Conservation (phyloP, 1,140 invertebrate species). For the Kradibia gibbosae region DNA sequence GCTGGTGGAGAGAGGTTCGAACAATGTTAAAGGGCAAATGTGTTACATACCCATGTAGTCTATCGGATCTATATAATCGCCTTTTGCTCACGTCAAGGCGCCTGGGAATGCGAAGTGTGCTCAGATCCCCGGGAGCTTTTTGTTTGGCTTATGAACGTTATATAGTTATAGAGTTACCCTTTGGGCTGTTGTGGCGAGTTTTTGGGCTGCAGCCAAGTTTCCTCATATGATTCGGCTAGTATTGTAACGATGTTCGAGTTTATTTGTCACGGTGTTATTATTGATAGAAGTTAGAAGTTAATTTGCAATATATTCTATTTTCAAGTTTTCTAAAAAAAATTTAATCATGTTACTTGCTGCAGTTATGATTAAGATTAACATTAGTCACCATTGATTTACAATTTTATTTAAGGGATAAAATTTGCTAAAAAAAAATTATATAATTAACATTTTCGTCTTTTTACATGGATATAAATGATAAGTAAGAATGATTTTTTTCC, state of each 20-base stretch:
- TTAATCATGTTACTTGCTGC: not conserved
- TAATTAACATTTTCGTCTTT: no score
- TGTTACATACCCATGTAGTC: not conserved
- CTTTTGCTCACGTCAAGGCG: constrained; percentile 17
- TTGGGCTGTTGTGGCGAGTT: not conserved
- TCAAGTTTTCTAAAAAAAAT: not conserved
- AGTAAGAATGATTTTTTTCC: no score
- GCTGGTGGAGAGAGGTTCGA: not conserved
- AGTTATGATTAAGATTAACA: no score
- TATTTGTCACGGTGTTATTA: constrained; percentile 14
- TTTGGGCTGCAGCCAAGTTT: not conserved
- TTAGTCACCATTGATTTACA: no score
- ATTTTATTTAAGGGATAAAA: no score
- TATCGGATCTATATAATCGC: constrained; percentile 16
- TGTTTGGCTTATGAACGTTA: constrained; percentile 19
- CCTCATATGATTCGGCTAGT: not conserved
- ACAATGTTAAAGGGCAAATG: constrained; percentile 3
- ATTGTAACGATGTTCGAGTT: constrained; percentile 7
- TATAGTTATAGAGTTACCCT: constrained; percentile 28
- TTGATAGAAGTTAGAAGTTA: not conserved
- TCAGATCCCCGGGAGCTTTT: constrained; percentile 5
- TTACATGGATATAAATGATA: no score
- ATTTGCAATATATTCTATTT: not conserved
- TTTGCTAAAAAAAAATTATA: no score
- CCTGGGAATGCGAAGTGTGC: not conserved